These are phyloP conservation scores for Andrena flavipes DNA, from an alignment of 2,888 invertebrate species.

Conservation along the genomic window DNA sequence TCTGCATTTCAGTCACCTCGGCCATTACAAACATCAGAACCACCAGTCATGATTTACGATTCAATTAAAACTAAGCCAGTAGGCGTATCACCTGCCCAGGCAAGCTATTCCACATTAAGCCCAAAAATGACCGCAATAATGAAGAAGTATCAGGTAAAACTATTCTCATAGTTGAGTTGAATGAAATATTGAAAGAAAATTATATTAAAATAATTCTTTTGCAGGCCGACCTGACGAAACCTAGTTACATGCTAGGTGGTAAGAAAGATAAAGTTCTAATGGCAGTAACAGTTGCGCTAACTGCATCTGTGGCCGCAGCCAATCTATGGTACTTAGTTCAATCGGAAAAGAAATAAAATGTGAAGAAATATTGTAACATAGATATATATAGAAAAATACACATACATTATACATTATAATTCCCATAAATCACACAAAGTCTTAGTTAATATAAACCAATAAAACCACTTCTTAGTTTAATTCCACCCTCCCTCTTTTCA, in stretches of 20 bases:
- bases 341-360: background rate
- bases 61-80: constrained; percentile 61
- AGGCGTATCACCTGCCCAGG: background rate
- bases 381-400: constrained; percentile 12
- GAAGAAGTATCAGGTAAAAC: constrained; percentile 53
- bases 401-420: background rate
- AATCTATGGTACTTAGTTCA: accelerated
- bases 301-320: accelerated
- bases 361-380: constrained; percentile 2
- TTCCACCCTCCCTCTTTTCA: background rate
- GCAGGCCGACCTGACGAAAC: constrained; percentile 63
- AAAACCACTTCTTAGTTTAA: background rate
- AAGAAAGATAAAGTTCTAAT: constrained; percentile 75
- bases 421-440: background rate
- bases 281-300: constrained; percentile 79
- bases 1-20: constrained; percentile 65
- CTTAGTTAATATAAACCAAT: constrained; percentile 22
- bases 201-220: constrained; percentile 68
- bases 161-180: background rate
- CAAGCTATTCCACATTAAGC: constrained; percentile 19
- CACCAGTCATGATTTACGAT: constrained; percentile 72
- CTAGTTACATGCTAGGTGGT: constrained; percentile 69
- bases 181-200: background rate
- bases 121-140: constrained; percentile 27
- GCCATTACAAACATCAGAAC: constrained; percentile 67